These are phyloP conservation scores for Phaethornis superciliosus DNA, from an alignment of 2,113 vertebrate genomes.

Conservation along the genomic window DNA sequence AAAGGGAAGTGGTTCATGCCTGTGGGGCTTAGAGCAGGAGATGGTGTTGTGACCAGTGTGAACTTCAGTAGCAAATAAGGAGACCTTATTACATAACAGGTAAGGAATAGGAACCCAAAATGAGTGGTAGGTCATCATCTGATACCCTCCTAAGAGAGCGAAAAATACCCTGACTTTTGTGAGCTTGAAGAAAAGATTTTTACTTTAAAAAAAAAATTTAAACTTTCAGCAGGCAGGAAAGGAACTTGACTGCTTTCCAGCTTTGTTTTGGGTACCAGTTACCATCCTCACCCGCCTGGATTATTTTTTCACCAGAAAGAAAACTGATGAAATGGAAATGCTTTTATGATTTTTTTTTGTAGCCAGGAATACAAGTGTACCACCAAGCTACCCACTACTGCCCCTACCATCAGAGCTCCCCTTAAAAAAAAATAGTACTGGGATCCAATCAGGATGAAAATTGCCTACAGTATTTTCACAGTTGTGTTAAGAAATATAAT, in stretches of 20 bases:
- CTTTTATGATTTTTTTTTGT: not conserved
- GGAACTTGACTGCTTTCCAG: constrained; percentile 54
- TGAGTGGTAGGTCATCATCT: constrained; percentile 48
- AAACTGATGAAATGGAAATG: constrained; percentile 30
- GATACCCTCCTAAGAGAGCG: constrained; percentile 39
- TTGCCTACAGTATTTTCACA: not conserved
- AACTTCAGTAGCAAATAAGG: not conserved
- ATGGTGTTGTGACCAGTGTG: not conserved
- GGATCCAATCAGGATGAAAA: not conserved
- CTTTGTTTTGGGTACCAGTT: constrained; percentile 29
- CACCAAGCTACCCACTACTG: not conserved
- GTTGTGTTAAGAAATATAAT: not conserved
- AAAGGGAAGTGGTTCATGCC: not conserved
- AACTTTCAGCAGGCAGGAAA: constrained; percentile 49
- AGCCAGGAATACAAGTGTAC: not conserved
- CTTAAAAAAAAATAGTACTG: not conserved
- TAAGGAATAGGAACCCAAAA: constrained; percentile 7
- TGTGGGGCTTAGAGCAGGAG: not conserved
- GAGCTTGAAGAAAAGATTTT: constrained; percentile 49
- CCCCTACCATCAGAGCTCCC: not conserved
- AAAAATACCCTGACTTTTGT: constrained; percentile 48
- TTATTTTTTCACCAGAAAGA: constrained; percentile 66
- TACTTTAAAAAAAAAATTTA: constrained; percentile 61
- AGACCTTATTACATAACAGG: not conserved
- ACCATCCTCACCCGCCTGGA: not conserved